Evolutionary conservation across 1,140 invertebrate species (phyloP).

Genomic region (Drosophila navojoa): DNA sequence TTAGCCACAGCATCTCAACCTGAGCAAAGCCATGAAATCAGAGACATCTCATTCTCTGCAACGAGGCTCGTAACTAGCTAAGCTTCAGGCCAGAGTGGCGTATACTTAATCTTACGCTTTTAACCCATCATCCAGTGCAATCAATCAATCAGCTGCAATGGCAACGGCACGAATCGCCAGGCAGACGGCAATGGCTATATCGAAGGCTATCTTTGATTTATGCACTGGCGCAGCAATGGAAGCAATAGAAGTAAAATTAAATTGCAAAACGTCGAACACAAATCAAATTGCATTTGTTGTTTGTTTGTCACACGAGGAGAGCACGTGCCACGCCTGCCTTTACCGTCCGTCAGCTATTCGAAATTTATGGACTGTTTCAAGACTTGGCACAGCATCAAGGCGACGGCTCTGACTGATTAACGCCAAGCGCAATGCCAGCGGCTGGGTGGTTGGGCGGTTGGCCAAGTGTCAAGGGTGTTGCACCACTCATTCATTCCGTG

Average conservation of each 20-base stretch:
- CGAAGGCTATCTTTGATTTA: slow-evolving; percentile 55
- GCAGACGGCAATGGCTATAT: background rate
- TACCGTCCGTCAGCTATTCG: background rate
- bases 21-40: no score
- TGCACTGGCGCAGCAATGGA: slow-evolving; percentile 39
- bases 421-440: background rate
- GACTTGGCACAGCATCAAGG: slow-evolving; percentile 43
- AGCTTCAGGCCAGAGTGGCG: slow-evolving; percentile 28
- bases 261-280: slow-evolving; percentile 68
- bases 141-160: slow-evolving; percentile 28
- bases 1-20: no score
- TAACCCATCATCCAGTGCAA: background rate
- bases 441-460: background rate
- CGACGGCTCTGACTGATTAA: slow-evolving; percentile 29
- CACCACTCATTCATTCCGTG: slow-evolving; percentile 35
- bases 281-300: slow-evolving; percentile 71
- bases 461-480: slow-evolving; percentile 9
- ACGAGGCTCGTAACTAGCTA: background rate
- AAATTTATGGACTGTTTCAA: slow-evolving; percentile 49
- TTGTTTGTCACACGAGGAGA: slow-evolving; percentile 17
- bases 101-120: slow-evolving; percentile 34
- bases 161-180: slow-evolving; percentile 12
- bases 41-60: background rate
- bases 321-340: background rate
- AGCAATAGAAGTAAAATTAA: slow-evolving; percentile 48